Evolutionary conservation across 2,113 vertebrate species (phyloP), one percentile per base, ranked within the genome.

Genomic region (Mobula birostris): DNA sequence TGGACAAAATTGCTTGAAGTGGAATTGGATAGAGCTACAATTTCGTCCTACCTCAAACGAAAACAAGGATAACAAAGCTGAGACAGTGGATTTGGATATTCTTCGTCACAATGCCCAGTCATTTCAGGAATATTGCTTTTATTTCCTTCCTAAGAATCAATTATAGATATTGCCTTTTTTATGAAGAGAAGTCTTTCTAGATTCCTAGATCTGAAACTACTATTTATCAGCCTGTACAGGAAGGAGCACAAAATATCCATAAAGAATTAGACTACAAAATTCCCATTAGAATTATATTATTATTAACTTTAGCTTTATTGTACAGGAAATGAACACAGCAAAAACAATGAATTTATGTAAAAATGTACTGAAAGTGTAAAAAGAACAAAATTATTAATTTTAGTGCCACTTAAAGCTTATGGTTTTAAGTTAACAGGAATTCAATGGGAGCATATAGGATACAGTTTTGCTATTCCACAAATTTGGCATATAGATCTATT

Each of bases 391-490:
- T 36, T 72, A 74, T 36, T 48, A 9, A 93, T 93, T 48, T 72
- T 11, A 48, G 11, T 27, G 66, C 21, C 21, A 93, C n/a, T 93
- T 48, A 74, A 40, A 93, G 68, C 21, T 93, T 36, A 76, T 56
- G 70, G 21, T 56, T 0, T 93, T 93, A 1, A 48, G 3, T 93
- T 74, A 93, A 74, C 70, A 19, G 91, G 40, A 93, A 93, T 93
- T 74, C 56, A 76, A 93, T 93, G 40, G 91, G 32, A 76, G 91
- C 91, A 74, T 19, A 56, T 27, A 93, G 91, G 91, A 93, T 56
- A 74, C 24, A 76, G 68, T 93, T 93, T 56, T 74, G 70, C 40
- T 93, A 11, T 93, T 93, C 91, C 91, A 93, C 91, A 74, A 93
- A 9, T 72, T 93, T 40, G 91, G 68, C 36, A 21, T 93, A 66